phyloP scores from a whole-genome alignment of 2,113 vertebrate species.

The Dicrurus megarhynchus region DNA sequence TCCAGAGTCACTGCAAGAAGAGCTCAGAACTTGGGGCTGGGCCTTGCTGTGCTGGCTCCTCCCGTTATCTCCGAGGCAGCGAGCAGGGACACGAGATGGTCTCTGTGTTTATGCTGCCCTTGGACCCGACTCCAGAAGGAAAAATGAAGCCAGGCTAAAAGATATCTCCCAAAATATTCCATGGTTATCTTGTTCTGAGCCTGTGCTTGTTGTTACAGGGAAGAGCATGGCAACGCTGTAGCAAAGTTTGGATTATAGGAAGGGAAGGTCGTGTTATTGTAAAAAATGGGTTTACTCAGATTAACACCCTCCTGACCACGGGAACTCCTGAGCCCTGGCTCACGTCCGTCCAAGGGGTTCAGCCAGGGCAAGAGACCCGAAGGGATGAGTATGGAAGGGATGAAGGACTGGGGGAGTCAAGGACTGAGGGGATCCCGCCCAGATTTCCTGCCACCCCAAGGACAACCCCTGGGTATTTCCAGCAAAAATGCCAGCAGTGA shows the following conservation, averaged over 20 bases:
- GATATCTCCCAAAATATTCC: not conserved
- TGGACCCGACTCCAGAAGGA: not conserved
- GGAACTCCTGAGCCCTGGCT: not conserved
- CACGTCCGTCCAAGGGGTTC: fast-evolving
- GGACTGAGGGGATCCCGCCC: not conserved
- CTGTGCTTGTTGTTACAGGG: not conserved
- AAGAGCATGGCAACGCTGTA: not conserved
- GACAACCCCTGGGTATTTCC: fast-evolving
- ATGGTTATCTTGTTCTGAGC: not conserved
- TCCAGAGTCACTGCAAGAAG: not conserved
- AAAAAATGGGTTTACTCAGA: not conserved
- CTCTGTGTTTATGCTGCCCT: not conserved
- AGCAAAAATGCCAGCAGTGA: not conserved
- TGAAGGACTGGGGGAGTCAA: not conserved
- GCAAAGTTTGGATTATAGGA: not conserved
- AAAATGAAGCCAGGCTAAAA: not conserved
- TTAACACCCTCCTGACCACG: not conserved
- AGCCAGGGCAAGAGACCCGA: not conserved
- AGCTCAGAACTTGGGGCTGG: not conserved
- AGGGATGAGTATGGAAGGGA: not conserved
- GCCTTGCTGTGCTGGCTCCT: not conserved
- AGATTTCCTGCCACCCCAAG: not conserved
- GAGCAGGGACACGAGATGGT: not conserved
- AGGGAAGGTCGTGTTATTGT: not conserved
- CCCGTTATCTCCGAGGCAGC: fast-evolving